phyloP scores from a whole-genome alignment of 2,113 vertebrate genomes.

The Atractosteus spatula region DNA sequence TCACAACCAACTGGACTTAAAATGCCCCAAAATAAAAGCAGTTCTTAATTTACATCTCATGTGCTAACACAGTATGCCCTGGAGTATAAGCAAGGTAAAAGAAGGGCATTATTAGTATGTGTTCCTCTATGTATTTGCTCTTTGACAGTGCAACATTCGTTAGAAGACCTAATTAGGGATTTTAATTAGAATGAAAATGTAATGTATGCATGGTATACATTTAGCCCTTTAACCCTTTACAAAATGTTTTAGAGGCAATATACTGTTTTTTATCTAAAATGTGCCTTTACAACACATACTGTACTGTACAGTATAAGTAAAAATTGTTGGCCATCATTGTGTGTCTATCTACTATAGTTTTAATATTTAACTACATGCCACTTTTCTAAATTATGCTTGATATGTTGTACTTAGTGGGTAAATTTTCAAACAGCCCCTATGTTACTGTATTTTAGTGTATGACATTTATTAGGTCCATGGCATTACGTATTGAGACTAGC shows the following conservation, averaged over 20 bases:
- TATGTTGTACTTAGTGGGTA: too few relatives aligned
- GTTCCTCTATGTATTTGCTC: conserved; percentile 53
- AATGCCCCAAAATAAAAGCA: conserved; percentile 39
- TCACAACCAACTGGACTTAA: conserved; percentile 22
- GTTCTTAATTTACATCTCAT: conserved; percentile 56
- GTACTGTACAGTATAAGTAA: too few relatives aligned
- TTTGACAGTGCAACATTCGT: conserved; percentile 57
- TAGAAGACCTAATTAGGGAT: conserved; percentile 60
- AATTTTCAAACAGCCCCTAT: too few relatives aligned
- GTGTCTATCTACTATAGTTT: too few relatives aligned
- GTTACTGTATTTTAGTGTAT: too few relatives aligned
- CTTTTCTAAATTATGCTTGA: too few relatives aligned
- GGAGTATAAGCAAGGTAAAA: conserved; percentile 42
- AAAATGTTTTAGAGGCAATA: conserved; percentile 22
- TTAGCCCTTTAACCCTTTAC: conserved; percentile 39
- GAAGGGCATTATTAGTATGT: conserved; percentile 40
- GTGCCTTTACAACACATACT: too few relatives aligned
- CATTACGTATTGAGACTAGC: too few relatives aligned
- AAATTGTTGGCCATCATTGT: too few relatives aligned
- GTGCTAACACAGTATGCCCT: conserved; percentile 42
- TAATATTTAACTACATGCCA: too few relatives aligned
- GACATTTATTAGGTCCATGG: too few relatives aligned
- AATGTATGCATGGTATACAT: conserved; percentile 50
- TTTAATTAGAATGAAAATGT: conserved; percentile 63
- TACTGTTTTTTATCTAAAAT: not conserved